A percentile compares a stretch with the other conserved stretches of the same genome.
These are phyloP conservation scores for Thalassarche chlororhynchos DNA, from an alignment of 2,113 vertebrate species.

Conservation along the genomic window DNA sequence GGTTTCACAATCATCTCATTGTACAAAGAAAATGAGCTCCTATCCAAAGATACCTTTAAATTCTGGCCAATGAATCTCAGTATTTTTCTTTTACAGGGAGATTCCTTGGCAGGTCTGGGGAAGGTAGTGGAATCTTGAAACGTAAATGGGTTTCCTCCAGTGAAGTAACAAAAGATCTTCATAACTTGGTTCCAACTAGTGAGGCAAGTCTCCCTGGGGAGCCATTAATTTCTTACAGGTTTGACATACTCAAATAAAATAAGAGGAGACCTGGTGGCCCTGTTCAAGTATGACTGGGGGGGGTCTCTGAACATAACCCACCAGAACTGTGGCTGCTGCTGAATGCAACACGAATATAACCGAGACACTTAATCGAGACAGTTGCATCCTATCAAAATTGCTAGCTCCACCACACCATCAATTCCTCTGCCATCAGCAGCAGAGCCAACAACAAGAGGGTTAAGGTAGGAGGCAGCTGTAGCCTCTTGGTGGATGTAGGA, in stretches of 20 bases:
- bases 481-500: background rate
- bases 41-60: background rate
- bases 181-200: background rate
- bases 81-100: background rate
- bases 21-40: background rate
- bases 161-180: background rate
- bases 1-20: conserved; percentile 2
- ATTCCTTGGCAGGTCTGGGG: background rate
- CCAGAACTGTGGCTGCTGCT: background rate
- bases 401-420: background rate
- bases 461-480: background rate
- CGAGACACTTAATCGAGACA: background rate
- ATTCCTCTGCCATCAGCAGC: background rate
- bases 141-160: background rate
- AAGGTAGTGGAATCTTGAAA: background rate
- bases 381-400: background rate
- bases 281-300: background rate
- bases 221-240: background rate
- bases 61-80: background rate
- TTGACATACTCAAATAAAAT: background rate
- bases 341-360: background rate
- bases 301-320: background rate
- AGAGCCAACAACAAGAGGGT: background rate
- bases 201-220: background rate
- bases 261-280: background rate